Percentiles rank a stretch among this genome's conserved stretches.
phyloP scores from a whole-genome alignment of 2,113 vertebrate species.

The Xenotilapia flavipinnis region DNA sequence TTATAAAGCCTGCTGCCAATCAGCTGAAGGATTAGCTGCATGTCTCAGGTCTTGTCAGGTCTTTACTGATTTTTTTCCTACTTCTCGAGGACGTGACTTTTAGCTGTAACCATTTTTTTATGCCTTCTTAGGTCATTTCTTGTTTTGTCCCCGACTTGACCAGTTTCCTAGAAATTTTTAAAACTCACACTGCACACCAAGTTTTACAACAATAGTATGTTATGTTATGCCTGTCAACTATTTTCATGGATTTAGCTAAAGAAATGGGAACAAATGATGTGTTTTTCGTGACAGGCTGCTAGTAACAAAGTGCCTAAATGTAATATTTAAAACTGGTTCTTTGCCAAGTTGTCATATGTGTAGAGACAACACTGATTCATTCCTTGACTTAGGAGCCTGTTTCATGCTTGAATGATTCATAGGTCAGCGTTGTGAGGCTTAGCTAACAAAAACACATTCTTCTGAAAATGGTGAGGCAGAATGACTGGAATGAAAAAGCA shows the following conservation, averaged over 20 bases:
- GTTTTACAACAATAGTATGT: not conserved
- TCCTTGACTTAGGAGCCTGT: not conserved
- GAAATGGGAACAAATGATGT: not conserved
- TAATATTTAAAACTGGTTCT: not conserved
- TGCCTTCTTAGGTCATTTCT: not conserved
- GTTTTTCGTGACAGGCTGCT: not conserved
- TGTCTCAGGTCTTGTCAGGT: not conserved
- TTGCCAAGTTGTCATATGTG: not conserved
- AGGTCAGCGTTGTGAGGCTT: not conserved
- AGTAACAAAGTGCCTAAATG: not conserved
- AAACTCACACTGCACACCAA: not conserved
- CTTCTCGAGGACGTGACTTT: not conserved
- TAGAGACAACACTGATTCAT: not conserved
- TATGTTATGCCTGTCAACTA: not conserved
- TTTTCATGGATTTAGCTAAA: not conserved
- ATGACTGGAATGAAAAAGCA: not conserved
- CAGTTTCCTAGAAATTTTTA: not conserved
- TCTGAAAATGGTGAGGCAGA: not conserved
- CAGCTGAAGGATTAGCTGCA: not conserved
- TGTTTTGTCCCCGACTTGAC: not conserved
- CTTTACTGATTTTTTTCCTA: not conserved
- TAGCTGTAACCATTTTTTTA: not conserved
- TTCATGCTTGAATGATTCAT: not conserved
- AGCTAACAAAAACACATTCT: not conserved
- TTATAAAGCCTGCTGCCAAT: not conserved